Evolutionary conservation across 2,797 vertebrate species (phyloP).

Genomic region (Sebastes iracundus): DNA sequence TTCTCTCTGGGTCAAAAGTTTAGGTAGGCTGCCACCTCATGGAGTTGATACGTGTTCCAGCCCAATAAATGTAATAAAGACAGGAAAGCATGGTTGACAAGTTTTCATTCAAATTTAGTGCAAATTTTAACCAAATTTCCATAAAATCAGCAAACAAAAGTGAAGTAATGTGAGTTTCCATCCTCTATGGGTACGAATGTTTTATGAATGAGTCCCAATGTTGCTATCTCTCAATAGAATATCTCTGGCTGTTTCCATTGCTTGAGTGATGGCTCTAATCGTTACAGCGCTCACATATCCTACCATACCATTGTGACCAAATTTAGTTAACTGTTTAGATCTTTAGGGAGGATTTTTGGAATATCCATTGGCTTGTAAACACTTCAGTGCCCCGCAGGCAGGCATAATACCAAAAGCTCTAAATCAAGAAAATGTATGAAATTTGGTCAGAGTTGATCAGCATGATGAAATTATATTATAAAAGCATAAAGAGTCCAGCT

Average conservation of each 20-base stretch:
- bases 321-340: neutral
- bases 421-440: constrained; percentile 17
- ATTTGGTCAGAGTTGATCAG: constrained; percentile 20
- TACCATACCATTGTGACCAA: neutral
- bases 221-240: neutral
- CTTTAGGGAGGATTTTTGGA: neutral
- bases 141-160: neutral
- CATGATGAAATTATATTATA: constrained; percentile 17
- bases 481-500: constrained; percentile 18
- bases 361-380: neutral
- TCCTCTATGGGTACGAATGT: neutral
- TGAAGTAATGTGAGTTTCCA: neutral
- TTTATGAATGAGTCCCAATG: neutral
- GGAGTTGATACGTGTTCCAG: neutral
- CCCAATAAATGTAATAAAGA: neutral
- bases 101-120: neutral
- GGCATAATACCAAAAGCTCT: neutral
- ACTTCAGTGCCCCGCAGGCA: neutral
- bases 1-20: neutral
- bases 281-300: neutral
- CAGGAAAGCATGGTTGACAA: neutral
- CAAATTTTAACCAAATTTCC: neutral
- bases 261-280: neutral
- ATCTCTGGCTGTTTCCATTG: neutral
- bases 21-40: too few species aligned